Evolutionary conservation across 2,888 invertebrate species (phyloP).

Genomic region (Dynastes grantii): DNA sequence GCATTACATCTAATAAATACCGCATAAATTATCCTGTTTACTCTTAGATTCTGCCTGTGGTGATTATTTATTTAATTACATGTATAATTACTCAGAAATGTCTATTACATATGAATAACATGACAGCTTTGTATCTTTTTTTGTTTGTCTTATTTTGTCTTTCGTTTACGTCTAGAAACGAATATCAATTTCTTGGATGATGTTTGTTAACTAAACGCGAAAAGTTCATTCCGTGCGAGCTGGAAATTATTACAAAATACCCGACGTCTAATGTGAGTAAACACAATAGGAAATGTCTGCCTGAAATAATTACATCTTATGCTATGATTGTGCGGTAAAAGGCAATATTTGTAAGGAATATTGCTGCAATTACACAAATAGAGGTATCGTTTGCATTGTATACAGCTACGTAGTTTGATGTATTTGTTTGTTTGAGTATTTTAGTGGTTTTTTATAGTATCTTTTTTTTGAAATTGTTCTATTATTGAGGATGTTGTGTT

Average conservation of each 20-base stretch:
- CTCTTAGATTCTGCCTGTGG: slow-evolving; percentile 2
- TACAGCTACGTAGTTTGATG: too few relatives aligned
- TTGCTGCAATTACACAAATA: slow-evolving; percentile 25
- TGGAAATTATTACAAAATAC: slow-evolving; percentile 26
- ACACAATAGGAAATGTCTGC: slow-evolving; percentile 26
- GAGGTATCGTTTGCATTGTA: slow-evolving; percentile 9
- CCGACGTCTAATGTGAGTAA: neutral
- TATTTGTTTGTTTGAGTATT: too few relatives aligned
- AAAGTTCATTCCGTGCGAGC: slow-evolving; percentile 8
- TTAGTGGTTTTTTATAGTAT: too few relatives aligned
- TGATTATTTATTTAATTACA: slow-evolving; percentile 22
- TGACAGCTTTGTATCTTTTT: too few relatives aligned
- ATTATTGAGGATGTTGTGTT: too few relatives aligned
- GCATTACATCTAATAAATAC: neutral
- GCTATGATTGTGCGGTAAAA: slow-evolving; percentile 33
- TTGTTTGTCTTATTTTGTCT: too few relatives aligned
- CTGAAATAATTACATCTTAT: slow-evolving; percentile 36
- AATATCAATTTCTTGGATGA: slow-evolving; percentile 1
- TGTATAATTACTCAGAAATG: neutral
- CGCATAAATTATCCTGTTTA: neutral
- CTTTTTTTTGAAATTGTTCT: too few relatives aligned
- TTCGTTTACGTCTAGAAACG: slow-evolving; percentile 9
- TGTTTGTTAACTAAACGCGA: neutral
- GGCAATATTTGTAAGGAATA: slow-evolving; percentile 32
- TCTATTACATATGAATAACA: neutral